Percentiles rank a stretch among this genome's conserved stretches.
phyloP scores from a whole-genome alignment of 2,113 vertebrate species.

The Oxyura jamaicensis region DNA sequence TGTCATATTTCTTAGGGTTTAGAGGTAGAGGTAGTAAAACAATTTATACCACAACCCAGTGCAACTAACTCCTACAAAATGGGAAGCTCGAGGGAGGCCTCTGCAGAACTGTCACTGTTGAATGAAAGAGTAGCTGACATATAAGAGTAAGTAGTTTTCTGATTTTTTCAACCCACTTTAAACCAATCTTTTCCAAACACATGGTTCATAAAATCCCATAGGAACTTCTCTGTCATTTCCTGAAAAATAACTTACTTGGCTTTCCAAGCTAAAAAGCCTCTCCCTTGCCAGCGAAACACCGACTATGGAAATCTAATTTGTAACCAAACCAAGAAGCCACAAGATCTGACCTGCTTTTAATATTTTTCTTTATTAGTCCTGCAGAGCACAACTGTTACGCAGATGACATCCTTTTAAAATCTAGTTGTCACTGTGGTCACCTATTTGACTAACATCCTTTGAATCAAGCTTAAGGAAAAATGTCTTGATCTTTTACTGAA shows the following conservation, averaged over 20 bases:
- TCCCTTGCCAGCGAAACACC: background rate
- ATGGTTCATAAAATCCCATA: slow-evolving; percentile 49
- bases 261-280: slow-evolving; percentile 30
- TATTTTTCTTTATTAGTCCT: background rate
- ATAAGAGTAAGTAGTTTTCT: slow-evolving; percentile 48
- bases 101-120: background rate
- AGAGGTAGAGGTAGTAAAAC: background rate
- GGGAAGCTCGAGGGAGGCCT: background rate
- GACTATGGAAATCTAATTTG: slow-evolving; percentile 38
- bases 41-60: background rate
- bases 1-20: background rate
- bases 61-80: background rate
- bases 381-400: background rate
- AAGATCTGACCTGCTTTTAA: background rate
- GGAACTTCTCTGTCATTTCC: slow-evolving; percentile 56
- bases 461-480: background rate
- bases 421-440: background rate
- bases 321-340: slow-evolving; percentile 4
- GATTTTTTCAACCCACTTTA: slow-evolving; percentile 56
- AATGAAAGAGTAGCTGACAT: slow-evolving; percentile 54
- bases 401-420: background rate
- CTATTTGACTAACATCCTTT: background rate
- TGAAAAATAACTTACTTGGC: slow-evolving; percentile 64
- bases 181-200: slow-evolving; percentile 67
- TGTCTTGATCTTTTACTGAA: background rate